phyloP scores from a whole-genome alignment of 1,140 invertebrate genomes.

The Portunus trituberculatus region DNA sequence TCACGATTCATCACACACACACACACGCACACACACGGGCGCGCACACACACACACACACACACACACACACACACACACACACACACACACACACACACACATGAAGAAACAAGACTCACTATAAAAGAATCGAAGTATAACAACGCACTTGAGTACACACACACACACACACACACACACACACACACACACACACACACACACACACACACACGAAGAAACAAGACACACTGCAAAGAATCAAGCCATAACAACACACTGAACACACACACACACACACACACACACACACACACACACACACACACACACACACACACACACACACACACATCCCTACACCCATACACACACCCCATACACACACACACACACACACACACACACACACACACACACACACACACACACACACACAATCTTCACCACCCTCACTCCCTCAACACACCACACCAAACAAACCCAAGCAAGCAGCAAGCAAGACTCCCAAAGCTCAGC shows the following conservation, averaged over 20 bases:
- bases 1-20: too few relatives aligned
- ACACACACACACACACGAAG: not conserved
- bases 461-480: too few relatives aligned
- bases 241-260: not conserved
- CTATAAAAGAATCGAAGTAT: too few relatives aligned
- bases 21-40: not conserved
- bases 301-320: not conserved
- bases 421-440: too few relatives aligned
- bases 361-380: not conserved
- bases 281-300: constrained; percentile 20
- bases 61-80: not conserved
- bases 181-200: constrained; percentile 11
- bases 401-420: not conserved
- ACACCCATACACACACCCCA: not conserved
- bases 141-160: too few relatives aligned
- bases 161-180: not conserved
- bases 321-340: not conserved
- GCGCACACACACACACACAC: too few relatives aligned
- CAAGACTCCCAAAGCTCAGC: too few relatives aligned
- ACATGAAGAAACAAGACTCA: too few relatives aligned
- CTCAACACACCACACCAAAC: too few relatives aligned
- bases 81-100: not conserved
- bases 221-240: too few relatives aligned
- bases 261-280: not conserved
- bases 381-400: not conserved